These are phyloP conservation scores for Perizoma flavofasciatum DNA, from an alignment of 2,888 invertebrate genomes.

Conservation along the genomic window DNA sequence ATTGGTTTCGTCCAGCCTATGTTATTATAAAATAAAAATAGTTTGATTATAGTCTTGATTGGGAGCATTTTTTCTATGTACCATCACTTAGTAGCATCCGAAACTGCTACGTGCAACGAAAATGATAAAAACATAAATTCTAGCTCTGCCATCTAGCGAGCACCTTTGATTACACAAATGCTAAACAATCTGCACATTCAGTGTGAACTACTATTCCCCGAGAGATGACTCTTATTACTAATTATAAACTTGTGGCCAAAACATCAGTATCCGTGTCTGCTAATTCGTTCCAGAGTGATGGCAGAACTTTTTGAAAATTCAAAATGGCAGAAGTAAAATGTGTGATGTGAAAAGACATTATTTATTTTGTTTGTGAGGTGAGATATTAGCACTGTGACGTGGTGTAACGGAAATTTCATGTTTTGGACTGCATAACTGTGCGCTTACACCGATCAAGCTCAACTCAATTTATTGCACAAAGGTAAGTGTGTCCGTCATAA, in stretches of 20 bases:
- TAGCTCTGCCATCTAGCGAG: constrained; percentile 1
- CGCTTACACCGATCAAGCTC: constrained; percentile 6
- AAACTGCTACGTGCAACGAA: too few species aligned
- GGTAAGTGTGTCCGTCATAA: constrained; percentile 68
- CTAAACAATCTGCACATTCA: neutral
- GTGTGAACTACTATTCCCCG: constrained; percentile 2
- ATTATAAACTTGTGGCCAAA: constrained; percentile 10
- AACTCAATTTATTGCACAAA: constrained; percentile 35
- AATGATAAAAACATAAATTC: too few species aligned
- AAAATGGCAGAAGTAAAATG: constrained; percentile 71
- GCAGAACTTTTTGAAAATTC: constrained; percentile 55
- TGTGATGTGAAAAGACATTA: constrained; percentile 38
- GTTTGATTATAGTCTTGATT: too few species aligned
- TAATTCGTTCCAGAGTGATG: constrained; percentile 24
- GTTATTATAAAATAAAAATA: too few species aligned
- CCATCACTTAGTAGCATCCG: too few species aligned
- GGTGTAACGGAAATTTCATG: constrained; percentile 66
- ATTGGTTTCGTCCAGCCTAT: too few species aligned
- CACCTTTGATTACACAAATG: neutral
- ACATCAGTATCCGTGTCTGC: neutral
- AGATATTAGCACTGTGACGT: constrained; percentile 67
- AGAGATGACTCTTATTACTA: constrained; percentile 11
- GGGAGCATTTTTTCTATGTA: too few species aligned
- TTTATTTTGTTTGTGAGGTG: constrained; percentile 60
- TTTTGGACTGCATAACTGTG: constrained; percentile 42